These are phyloP conservation scores for Pachycephala philippinensis DNA, from an alignment of 2,113 vertebrate genomes.

Conservation along the genomic window DNA sequence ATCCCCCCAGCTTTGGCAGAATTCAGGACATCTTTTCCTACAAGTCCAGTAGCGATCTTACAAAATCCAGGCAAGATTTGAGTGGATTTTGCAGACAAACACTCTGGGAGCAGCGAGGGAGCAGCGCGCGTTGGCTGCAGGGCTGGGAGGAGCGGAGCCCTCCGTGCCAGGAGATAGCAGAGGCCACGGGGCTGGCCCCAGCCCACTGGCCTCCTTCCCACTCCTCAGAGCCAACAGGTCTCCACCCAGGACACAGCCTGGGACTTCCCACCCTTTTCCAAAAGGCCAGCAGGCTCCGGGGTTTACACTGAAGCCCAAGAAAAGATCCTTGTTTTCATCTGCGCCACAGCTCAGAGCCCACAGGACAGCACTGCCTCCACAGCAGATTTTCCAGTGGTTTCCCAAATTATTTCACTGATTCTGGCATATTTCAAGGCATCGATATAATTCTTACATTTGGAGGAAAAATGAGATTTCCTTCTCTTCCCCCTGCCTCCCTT, in stretches of 20 bases:
- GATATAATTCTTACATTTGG: background rate
- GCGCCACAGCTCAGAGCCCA: rapidly evolving
- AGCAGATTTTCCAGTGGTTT: background rate
- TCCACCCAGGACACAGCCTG: constrained; percentile 5
- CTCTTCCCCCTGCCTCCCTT: background rate
- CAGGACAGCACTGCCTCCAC: background rate
- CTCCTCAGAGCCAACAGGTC: background rate
- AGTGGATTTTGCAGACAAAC: background rate
- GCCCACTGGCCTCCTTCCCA: background rate
- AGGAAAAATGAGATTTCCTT: background rate
- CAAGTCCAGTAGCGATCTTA: background rate
- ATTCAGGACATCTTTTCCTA: background rate
- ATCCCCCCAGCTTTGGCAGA: background rate
- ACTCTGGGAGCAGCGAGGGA: background rate
- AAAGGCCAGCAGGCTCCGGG: background rate
- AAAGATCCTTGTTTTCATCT: background rate
- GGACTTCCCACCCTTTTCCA: background rate
- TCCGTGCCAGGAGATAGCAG: background rate
- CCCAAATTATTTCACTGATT: background rate
- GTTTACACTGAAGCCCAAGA: background rate
- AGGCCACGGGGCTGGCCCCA: background rate
- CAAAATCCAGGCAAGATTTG: background rate
- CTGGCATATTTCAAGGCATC: background rate
- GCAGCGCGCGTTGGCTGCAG: background rate
- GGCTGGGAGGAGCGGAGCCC: background rate